phyloP scores from a whole-genome alignment of 2,888 invertebrate species.

The Apotomis turbidana region DNA sequence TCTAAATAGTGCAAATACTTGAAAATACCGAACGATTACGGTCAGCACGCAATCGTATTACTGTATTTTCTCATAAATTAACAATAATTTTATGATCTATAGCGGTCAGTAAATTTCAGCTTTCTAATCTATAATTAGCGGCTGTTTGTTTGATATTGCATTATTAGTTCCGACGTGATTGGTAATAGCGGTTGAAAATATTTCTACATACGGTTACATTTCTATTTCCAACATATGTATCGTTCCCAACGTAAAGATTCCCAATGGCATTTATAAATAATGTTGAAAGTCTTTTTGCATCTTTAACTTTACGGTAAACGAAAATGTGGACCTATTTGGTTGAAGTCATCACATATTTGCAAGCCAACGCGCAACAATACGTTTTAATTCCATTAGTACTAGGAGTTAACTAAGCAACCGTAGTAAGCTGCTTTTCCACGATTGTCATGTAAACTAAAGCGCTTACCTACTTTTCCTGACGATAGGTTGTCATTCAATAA shows the following conservation, averaged over 20 bases:
- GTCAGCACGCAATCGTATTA: constrained; percentile 25
- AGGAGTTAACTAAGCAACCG: constrained; percentile 36
- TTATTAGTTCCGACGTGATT: constrained; percentile 1
- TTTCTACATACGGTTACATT: constrained; percentile 5
- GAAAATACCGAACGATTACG: constrained; percentile 12
- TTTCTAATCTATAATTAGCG: constrained; percentile 16
- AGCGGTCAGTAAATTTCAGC: constrained; percentile 21
- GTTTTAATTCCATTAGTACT: constrained; percentile 35
- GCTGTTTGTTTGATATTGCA: neutral
- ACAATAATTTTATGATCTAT: constrained; percentile 24
- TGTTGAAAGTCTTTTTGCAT: too few species aligned
- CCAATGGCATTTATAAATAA: too few species aligned
- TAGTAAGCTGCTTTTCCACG: constrained; percentile 38
- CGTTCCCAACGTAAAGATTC: too few species aligned
- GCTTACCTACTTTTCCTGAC: constrained; percentile 42
- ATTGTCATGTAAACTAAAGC: constrained; percentile 41
- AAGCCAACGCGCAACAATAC: constrained; percentile 15
- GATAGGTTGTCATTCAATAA: constrained; percentile 39
- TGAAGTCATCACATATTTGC: neutral
- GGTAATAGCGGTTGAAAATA: constrained; percentile 6
- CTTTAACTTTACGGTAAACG: too few species aligned
- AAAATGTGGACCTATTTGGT: too few species aligned
- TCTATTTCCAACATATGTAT: neutral
- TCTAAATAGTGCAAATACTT: constrained; percentile 2
- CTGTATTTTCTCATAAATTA: constrained; percentile 29